Evolutionary conservation across 2,888 invertebrate species (phyloP).

Genomic region (Plebejus argus): DNA sequence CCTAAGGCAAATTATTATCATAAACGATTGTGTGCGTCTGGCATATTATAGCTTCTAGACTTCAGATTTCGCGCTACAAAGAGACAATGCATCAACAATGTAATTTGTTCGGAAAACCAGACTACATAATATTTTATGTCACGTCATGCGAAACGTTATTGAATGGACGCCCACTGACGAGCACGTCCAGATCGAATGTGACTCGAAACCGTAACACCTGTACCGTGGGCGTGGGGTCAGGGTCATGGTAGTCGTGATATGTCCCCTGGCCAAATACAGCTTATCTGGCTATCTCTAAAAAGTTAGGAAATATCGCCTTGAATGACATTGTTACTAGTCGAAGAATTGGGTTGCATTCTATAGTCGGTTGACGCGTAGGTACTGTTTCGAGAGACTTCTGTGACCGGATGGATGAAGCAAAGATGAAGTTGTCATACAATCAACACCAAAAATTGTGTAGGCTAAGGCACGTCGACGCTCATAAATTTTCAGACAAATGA

Average conservation of each 20-base stretch:
- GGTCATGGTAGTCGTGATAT: conserved; percentile 51
- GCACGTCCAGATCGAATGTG: conserved; percentile 46
- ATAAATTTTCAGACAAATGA: conserved; percentile 14
- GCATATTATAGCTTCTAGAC: background rate
- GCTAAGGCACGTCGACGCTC: background rate
- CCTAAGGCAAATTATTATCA: background rate
- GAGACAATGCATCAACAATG: conserved; percentile 13
- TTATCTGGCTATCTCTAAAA: conserved; percentile 34
- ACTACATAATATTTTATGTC: conserved; percentile 33
- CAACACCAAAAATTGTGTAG: background rate
- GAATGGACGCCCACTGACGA: conserved; percentile 45
- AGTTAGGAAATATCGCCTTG: conserved; percentile 19
- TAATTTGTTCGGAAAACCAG: conserved; percentile 13
- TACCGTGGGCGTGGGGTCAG: conserved; percentile 66
- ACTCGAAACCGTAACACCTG: conserved; percentile 68
- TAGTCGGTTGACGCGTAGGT: background rate
- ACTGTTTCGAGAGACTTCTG: background rate
- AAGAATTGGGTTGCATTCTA: conserved; percentile 5
- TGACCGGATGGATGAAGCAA: background rate
- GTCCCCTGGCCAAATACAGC: conserved; percentile 35
- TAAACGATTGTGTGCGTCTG: background rate
- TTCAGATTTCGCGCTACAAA: background rate
- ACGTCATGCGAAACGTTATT: conserved; percentile 38
- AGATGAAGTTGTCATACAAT: background rate
- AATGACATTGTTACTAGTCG: background rate